phyloP scores from a whole-genome alignment of 1,140 invertebrate genomes.

The Drosophila bocqueti region DNA sequence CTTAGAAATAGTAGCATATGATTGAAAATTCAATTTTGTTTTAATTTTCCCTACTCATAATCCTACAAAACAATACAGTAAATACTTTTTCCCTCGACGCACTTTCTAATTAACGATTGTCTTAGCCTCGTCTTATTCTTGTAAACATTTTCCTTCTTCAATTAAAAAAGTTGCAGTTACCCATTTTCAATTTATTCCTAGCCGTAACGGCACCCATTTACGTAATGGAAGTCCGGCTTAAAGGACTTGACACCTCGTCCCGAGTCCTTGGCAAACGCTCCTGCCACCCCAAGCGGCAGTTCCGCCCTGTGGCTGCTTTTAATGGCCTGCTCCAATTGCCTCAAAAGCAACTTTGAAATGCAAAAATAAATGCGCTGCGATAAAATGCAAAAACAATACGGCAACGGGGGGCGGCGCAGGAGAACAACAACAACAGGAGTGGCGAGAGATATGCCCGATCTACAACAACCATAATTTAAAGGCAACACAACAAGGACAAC shows the following conservation, averaged over 20 bases:
- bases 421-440: constrained; percentile 2
- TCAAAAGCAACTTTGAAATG: constrained; percentile 72
- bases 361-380: constrained; percentile 81
- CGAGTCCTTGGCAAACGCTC: constrained; percentile 12
- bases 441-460: constrained; percentile 36
- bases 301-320: constrained; percentile 49
- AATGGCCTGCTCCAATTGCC: constrained; percentile 57
- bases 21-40: too few species aligned
- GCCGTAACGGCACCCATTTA: constrained; percentile 9
- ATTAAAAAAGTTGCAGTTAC: constrained; percentile 14
- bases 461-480: constrained; percentile 42
- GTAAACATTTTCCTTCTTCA: constrained; percentile 25
- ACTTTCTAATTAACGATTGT: neutral
- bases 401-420: constrained; percentile 6
- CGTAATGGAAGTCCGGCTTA: constrained; percentile 37
- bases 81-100: neutral
- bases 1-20: too few species aligned
- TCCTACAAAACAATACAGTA: neutral
- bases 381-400: constrained; percentile 82
- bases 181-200: constrained; percentile 21
- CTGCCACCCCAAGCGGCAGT: constrained; percentile 6
- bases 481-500: constrained; percentile 73
- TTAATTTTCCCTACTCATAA: too few species aligned
- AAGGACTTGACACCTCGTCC: constrained; percentile 44
- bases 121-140: neutral